Evolutionary conservation across 1,140 invertebrate genomes (phyloP).

Genomic region (Ectropis grisescens): DNA sequence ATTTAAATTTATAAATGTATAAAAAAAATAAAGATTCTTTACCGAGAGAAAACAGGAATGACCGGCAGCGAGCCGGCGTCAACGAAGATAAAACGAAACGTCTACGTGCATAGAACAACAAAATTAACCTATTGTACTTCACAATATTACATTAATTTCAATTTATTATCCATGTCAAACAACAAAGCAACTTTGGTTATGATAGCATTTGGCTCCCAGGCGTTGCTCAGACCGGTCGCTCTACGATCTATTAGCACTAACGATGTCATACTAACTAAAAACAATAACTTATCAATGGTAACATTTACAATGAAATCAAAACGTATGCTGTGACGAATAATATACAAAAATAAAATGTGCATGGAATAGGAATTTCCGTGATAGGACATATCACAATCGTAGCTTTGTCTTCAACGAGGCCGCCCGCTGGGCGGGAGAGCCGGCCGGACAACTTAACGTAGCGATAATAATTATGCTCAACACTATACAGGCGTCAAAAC

Average conservation of each 20-base stretch:
- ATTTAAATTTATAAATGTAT: slow-evolving; percentile 50
- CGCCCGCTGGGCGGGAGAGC: slow-evolving; percentile 28
- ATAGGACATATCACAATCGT: slow-evolving; percentile 58
- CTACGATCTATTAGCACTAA: not conserved
- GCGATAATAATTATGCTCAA: slow-evolving; percentile 5
- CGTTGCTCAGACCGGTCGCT: slow-evolving; percentile 1
- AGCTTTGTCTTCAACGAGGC: slow-evolving; percentile 29
- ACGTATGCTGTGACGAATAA: slow-evolving; percentile 32
- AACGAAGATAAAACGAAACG: not conserved
- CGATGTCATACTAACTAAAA: slow-evolving; percentile 11
- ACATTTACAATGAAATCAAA: slow-evolving; percentile 64
- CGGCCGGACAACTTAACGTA: slow-evolving; percentile 13
- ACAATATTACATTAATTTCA: too few relatives aligned
- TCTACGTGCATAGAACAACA: not conserved
- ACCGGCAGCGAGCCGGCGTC: slow-evolving; percentile 24
- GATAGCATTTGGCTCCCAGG: slow-evolving; percentile 20
- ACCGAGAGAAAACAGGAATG: slow-evolving; percentile 59
- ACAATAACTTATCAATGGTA: slow-evolving; percentile 65
- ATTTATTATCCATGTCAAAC: too few relatives aligned
- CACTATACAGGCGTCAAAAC: slow-evolving; percentile 23
- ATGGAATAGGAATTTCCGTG: slow-evolving; percentile 59
- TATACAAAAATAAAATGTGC: slow-evolving; percentile 55
- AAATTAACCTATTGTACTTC: slow-evolving; percentile 1
- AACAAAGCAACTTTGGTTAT: slow-evolving; percentile 33
- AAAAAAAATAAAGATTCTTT: slow-evolving; percentile 67